A percentile compares a stretch with the other conserved stretches of the same genome.
phyloP scores from a whole-genome alignment of 2,797 vertebrate genomes.

The Sebastes kiyomatsui region DNA sequence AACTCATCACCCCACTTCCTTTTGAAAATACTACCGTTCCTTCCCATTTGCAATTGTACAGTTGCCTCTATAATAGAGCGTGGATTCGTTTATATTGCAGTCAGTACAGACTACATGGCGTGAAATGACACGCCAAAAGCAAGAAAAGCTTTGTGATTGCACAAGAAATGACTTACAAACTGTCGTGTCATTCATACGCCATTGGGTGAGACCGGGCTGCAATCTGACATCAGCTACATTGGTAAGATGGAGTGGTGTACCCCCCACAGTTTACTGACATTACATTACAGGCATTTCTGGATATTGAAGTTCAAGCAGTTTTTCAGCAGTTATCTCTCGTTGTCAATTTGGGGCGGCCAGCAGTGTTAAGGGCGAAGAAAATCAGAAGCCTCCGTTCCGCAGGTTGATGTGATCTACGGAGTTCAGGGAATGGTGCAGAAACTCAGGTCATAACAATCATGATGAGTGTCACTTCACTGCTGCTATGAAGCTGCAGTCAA shows the following conservation, averaged over 20 bases:
- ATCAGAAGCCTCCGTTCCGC: not conserved
- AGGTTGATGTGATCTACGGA: slow-evolving; percentile 11
- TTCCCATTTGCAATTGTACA: not conserved
- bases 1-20: not conserved
- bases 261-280: not conserved
- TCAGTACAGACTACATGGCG: not conserved
- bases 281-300: not conserved
- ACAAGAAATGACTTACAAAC: not conserved
- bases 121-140: not conserved
- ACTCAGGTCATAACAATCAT: slow-evolving; percentile 1
- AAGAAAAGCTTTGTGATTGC: not conserved
- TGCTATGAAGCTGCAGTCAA: not conserved
- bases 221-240: not conserved
- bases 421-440: not conserved
- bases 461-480: not conserved
- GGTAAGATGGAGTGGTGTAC: not conserved
- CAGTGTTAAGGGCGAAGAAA: slow-evolving; percentile 4
- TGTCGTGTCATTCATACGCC: not conserved
- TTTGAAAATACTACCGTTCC: not conserved
- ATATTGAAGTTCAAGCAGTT: slow-evolving; percentile 13
- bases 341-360: slow-evolving; percentile 2
- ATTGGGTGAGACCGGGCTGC: not conserved
- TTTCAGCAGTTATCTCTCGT: not conserved
- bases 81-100: not conserved
- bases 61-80: not conserved